phyloP scores from a whole-genome alignment of 2,888 invertebrate genomes.

The Melipona beecheii region DNA sequence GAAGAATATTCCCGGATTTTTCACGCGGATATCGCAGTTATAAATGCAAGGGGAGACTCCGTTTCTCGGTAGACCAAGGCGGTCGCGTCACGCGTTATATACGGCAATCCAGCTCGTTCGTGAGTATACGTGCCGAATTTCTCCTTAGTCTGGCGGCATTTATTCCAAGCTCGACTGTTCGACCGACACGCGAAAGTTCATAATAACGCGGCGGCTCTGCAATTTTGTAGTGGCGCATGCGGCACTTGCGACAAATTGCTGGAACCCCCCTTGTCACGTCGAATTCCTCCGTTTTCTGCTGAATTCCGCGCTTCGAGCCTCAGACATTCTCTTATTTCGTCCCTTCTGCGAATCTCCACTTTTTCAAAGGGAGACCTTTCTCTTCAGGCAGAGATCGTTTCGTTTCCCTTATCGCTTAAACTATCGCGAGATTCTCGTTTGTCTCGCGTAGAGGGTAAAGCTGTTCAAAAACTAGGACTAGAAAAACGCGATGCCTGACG shows the following conservation, averaged over 20 bases:
- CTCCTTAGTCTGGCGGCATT: conserved; percentile 46
- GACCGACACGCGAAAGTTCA: conserved; percentile 68
- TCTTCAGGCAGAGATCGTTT: no score
- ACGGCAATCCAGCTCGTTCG: conserved; percentile 49
- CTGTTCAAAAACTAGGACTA: no score
- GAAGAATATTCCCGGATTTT: conserved; percentile 1
- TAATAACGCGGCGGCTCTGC: conserved; percentile 60
- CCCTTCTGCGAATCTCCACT: no score
- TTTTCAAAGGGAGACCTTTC: no score
- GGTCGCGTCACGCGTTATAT: conserved; percentile 59
- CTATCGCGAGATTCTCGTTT: not conserved
- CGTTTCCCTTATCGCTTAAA: not conserved
- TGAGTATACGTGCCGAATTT: conserved; percentile 53
- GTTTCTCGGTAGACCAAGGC: conserved; percentile 49
- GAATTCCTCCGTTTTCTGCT: not conserved
- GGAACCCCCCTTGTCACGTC: conserved; percentile 8
- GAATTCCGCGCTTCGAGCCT: not conserved
- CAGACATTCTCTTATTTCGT: not conserved
- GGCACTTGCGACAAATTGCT: conserved; percentile 45
- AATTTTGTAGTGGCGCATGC: conserved; percentile 53
- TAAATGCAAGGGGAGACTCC: conserved; percentile 53
- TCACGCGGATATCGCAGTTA: conserved; percentile 19
- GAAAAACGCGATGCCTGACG: no score
- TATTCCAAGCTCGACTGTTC: conserved; percentile 49
- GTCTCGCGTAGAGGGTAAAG: no score